phyloP scores from a whole-genome alignment of 1,140 invertebrate genomes.

The Octopus bimaculoides region DNA sequence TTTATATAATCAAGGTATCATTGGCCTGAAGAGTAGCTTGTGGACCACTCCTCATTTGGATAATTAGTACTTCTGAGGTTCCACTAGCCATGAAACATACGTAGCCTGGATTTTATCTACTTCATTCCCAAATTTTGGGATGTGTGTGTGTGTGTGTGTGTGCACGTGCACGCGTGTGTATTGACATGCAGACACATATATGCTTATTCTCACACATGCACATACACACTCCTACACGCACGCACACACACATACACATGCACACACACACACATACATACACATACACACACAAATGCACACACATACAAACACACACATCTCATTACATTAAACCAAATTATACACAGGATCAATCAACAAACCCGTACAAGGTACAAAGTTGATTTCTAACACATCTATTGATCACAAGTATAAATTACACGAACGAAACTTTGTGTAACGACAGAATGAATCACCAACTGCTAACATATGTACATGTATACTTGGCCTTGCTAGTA shows the following conservation, averaged over 20 bases:
- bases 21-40: too few species aligned
- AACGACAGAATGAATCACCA: background rate
- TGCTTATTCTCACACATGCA: background rate
- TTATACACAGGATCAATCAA: background rate
- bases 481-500: background rate
- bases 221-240: background rate
- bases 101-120: background rate
- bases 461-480: background rate
- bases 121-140: background rate
- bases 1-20: too few species aligned
- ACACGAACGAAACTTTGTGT: background rate
- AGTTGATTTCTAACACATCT: background rate
- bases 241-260: background rate
- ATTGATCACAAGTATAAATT: background rate
- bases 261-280: background rate
- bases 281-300: background rate
- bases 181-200: background rate
- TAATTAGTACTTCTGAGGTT: background rate
- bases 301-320: background rate
- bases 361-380: too few species aligned
- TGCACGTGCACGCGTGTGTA: background rate
- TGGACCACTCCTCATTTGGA: background rate
- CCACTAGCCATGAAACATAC: background rate
- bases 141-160: background rate
- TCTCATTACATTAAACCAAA: background rate